Conservation (phyloP, 2,797 vertebrate genomes). For the Microhierax caerulescens region DNA sequence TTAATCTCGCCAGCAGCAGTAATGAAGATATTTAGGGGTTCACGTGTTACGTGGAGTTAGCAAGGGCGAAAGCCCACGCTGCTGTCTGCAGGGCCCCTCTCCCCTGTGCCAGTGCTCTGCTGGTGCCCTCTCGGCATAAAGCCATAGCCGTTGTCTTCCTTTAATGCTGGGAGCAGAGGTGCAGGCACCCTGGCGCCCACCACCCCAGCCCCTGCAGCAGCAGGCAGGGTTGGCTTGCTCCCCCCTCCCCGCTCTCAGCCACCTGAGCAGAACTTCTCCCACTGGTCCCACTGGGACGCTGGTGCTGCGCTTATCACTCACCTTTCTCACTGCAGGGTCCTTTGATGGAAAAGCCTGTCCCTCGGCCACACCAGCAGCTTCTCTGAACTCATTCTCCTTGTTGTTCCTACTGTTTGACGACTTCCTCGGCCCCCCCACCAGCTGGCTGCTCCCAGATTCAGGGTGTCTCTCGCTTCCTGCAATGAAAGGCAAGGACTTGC, state of each 20-base stretch:
- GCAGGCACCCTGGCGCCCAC: not conserved
- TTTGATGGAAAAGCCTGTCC: slow-evolving; percentile 59
- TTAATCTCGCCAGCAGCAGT: not conserved
- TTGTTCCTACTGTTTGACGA: slow-evolving; percentile 76
- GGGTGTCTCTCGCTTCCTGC: slow-evolving; percentile 24
- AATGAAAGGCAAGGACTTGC: not conserved
- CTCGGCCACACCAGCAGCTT: slow-evolving; percentile 65
- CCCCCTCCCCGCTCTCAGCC: not conserved
- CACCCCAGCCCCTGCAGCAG: not conserved
- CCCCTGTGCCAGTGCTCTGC: not conserved
- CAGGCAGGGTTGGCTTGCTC: not conserved
- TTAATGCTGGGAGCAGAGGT: not conserved
- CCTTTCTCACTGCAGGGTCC: slow-evolving; percentile 58
- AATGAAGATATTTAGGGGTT: not conserved
- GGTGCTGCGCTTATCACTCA: not conserved
- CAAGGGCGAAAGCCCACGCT: not conserved
- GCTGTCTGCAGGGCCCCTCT: not conserved
- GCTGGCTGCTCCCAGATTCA: slow-evolving; percentile 53
- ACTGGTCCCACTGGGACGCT: not conserved
- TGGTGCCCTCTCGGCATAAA: not conserved
- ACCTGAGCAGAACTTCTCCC: not conserved
- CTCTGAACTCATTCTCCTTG: slow-evolving; percentile 76
- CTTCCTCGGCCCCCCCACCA: slow-evolving; percentile 66
- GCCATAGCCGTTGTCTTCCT: not conserved
- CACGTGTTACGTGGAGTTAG: not conserved